phyloP scores from a whole-genome alignment of 1,140 invertebrate species.

The Bombus polaris region DNA sequence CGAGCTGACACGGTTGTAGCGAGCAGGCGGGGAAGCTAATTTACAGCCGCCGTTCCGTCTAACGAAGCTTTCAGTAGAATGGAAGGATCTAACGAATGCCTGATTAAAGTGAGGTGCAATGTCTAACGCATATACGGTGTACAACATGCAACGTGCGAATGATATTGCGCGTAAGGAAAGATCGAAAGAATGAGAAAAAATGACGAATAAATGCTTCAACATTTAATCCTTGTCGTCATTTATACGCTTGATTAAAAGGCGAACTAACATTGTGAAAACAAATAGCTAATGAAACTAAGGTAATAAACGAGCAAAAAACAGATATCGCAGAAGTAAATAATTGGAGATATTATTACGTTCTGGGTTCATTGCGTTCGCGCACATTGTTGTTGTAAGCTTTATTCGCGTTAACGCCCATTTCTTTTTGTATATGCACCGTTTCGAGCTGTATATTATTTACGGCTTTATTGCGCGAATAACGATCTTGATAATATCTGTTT shows the following conservation, averaged over 20 bases:
- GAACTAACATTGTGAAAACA: no score
- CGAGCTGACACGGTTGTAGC: background rate
- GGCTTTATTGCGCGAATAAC: background rate
- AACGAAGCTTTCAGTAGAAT: slow-evolving; percentile 39
- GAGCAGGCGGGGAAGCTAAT: slow-evolving; percentile 4
- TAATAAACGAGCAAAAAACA: background rate
- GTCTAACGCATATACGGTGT: slow-evolving; percentile 7
- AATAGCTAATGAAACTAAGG: background rate
- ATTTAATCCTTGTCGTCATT: no score
- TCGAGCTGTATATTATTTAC: background rate
- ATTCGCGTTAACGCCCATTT: background rate
- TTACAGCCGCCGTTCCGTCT: background rate
- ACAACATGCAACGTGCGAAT: background rate
- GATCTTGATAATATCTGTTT: background rate
- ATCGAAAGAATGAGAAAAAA: background rate
- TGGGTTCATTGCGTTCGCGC: background rate
- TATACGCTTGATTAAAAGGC: no score
- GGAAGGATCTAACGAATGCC: slow-evolving; percentile 33
- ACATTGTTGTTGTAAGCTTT: background rate
- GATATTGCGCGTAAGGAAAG: background rate
- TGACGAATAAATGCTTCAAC: background rate
- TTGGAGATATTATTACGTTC: background rate
- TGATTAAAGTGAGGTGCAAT: slow-evolving; percentile 28
- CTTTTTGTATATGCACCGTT: background rate
- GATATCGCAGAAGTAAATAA: background rate